phyloP scores from a whole-genome alignment of 2,888 invertebrate genomes.

The Dynastes hyllus region DNA sequence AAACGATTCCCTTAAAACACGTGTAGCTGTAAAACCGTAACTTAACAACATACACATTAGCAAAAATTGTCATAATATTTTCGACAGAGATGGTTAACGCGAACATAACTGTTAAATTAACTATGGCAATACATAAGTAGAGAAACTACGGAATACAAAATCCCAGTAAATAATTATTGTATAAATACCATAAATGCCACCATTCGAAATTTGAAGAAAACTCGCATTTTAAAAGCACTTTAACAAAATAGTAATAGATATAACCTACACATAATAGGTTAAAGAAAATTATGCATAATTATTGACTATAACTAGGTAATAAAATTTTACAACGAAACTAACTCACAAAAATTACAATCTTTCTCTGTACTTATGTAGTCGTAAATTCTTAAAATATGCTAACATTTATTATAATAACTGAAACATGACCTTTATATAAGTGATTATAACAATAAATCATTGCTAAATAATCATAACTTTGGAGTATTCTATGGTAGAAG shows the following conservation, averaged over 20 bases:
- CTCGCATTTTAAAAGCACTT: too few relatives aligned
- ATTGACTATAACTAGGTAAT: neutral
- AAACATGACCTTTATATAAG: neutral
- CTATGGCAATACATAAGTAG: neutral
- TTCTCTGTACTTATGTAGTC: neutral
- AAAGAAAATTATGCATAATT: slow-evolving; percentile 12
- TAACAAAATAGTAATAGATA: too few relatives aligned
- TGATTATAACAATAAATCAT: slow-evolving; percentile 3
- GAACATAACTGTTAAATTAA: neutral
- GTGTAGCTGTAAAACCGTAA: too few relatives aligned
- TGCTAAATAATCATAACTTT: neutral
- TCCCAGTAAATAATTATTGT: too few relatives aligned
- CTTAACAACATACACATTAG: too few relatives aligned
- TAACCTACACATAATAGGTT: neutral
- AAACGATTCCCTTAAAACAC: too few relatives aligned
- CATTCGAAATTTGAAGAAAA: too few relatives aligned
- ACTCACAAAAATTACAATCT: slow-evolving; percentile 9
- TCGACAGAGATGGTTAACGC: too few relatives aligned
- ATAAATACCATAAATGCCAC: too few relatives aligned
- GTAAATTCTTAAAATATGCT: slow-evolving; percentile 2
- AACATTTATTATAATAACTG: neutral
- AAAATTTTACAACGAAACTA: slow-evolving; percentile 10
- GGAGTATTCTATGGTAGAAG: too few relatives aligned
- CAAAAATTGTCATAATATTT: too few relatives aligned
- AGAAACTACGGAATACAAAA: too few relatives aligned